Percentiles rank a stretch among this genome's conserved stretches.
These are phyloP conservation scores for Eupithecia pulchellata DNA, from an alignment of 2,888 invertebrate genomes.

Conservation along the genomic window DNA sequence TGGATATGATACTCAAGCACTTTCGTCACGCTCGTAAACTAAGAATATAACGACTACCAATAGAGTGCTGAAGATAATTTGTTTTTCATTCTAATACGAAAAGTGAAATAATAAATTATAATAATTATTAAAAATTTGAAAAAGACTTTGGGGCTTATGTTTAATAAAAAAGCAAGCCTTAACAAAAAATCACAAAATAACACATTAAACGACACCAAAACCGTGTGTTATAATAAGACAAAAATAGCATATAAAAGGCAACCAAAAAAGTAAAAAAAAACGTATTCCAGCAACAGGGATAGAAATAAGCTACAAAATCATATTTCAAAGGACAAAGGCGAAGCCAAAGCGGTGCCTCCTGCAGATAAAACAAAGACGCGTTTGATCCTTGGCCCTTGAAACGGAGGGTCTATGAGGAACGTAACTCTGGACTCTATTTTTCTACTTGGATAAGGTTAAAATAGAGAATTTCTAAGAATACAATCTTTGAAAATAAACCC, in stretches of 20 bases:
- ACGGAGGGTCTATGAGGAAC: conserved; percentile 11
- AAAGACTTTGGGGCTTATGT: too few relatives aligned
- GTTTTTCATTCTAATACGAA: not conserved
- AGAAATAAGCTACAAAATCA: conserved; percentile 37
- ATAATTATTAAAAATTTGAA: too few relatives aligned
- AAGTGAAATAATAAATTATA: too few relatives aligned
- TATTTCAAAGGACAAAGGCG: conserved; percentile 42
- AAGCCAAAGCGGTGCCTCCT: conserved; percentile 35
- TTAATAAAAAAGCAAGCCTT: too few relatives aligned
- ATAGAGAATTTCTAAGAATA: too few relatives aligned
- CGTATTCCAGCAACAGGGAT: conserved; percentile 22
- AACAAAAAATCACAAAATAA: too few relatives aligned
- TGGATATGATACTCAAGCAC: conserved; percentile 30
- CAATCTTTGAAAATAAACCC: too few relatives aligned
- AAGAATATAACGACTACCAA: conserved; percentile 25
- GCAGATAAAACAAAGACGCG: conserved; percentile 47
- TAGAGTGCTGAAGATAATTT: not conserved
- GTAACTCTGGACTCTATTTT: conserved; percentile 14
- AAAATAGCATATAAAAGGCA: conserved; percentile 22
- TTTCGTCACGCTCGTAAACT: conserved; percentile 33
- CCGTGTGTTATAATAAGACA: conserved; percentile 22
- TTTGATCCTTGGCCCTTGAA: conserved; percentile 57
- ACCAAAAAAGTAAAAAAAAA: conserved; percentile 20
- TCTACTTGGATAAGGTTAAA: too few relatives aligned
- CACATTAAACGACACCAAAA: not conserved